These are phyloP conservation scores for Cepphus grylle DNA, from an alignment of 2,113 vertebrate genomes.

Conservation along the genomic window DNA sequence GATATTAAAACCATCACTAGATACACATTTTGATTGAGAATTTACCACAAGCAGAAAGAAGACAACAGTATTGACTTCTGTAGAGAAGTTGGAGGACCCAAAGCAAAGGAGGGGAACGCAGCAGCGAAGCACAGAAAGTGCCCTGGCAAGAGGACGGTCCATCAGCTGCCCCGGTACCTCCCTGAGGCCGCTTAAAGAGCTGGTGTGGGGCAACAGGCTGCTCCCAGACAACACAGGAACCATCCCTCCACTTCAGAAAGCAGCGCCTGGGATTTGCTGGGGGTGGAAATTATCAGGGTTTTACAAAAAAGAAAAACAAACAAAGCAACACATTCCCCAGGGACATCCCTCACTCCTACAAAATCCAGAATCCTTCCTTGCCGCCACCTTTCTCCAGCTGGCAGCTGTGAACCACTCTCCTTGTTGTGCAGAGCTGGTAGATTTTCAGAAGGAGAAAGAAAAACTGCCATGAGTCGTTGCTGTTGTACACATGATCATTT, in stretches of 20 bases:
- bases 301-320: not conserved
- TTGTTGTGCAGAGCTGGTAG: not conserved
- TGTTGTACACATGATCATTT: not conserved
- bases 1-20: not conserved
- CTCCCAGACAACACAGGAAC: not conserved
- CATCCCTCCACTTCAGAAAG: not conserved
- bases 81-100: not conserved
- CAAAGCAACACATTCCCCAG: not conserved
- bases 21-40: not conserved
- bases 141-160: not conserved
- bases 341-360: not conserved
- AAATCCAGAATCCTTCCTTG: not conserved
- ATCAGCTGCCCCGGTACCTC: not conserved
- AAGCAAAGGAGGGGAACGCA: not conserved
- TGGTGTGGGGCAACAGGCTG: not conserved
- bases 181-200: accelerated
- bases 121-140: not conserved
- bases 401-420: not conserved
- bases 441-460: not conserved
- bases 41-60: not conserved
- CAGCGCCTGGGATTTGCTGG: not conserved
- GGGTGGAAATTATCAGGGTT: not conserved
- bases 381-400: not conserved
- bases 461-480: not conserved
- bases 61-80: not conserved